Conservation (phyloP, 2,888 invertebrate genomes). For the Ganaspis brasiliensis region DNA sequence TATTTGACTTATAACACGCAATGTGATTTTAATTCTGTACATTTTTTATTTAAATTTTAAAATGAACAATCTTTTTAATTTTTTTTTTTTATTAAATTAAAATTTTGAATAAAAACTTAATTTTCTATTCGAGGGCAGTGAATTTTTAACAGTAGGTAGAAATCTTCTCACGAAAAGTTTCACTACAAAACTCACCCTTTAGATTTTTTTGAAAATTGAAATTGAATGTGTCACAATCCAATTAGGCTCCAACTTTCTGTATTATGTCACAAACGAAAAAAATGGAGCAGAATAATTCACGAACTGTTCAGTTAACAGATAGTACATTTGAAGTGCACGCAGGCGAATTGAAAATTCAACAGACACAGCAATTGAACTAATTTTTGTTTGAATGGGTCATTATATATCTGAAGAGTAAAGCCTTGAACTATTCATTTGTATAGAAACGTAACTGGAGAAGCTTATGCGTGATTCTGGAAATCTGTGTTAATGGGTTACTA, state of each 20-base stretch:
- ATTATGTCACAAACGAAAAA: conserved; percentile 9
- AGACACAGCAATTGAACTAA: conserved; percentile 18
- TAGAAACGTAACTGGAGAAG: neutral
- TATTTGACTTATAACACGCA: no score
- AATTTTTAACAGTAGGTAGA: no score
- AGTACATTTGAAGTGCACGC: conserved; percentile 15
- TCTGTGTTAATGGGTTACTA: conserved; percentile 1
- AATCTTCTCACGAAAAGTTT: neutral
- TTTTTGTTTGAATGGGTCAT: conserved; percentile 18
- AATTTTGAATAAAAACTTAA: no score
- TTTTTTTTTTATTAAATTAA: no score
- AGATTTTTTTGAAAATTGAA: neutral
- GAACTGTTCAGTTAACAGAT: conserved; percentile 5
- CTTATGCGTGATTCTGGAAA: conserved; percentile 20
- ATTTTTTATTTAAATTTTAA: no score
- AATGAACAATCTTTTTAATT: no score
- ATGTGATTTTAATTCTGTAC: no score
- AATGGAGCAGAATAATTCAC: conserved; percentile 19
- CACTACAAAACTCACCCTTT: neutral
- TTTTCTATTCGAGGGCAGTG: no score
- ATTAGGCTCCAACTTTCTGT: neutral
- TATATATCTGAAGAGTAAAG: conserved; percentile 20
- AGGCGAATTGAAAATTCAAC: conserved; percentile 18
- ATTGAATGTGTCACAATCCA: neutral
- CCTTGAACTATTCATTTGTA: conserved; percentile 9